phyloP scores from a whole-genome alignment of 2,113 vertebrate genomes.

The Sciurus niger region DNA sequence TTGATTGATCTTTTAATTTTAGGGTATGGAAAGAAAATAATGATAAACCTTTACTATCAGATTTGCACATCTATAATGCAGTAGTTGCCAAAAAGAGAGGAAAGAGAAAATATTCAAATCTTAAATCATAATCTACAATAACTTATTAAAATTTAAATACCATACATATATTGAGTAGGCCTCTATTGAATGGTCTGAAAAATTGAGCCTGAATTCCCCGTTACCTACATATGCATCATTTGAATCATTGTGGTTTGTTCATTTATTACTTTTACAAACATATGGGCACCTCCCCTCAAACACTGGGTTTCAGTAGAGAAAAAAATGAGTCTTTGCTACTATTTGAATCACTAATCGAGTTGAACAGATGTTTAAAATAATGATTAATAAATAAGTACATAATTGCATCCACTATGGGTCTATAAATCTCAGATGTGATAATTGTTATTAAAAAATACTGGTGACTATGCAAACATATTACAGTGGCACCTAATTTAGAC shows the following conservation, averaged over 20 bases:
- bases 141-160: background rate
- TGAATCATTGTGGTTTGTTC: background rate
- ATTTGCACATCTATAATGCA: background rate
- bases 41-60: background rate
- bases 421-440: background rate
- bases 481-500: background rate
- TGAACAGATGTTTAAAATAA: background rate
- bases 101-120: too few species aligned
- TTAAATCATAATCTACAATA: background rate
- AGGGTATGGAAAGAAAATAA: background rate
- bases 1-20: background rate
- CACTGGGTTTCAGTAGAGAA: background rate
- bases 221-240: background rate
- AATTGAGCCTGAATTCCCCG: background rate
- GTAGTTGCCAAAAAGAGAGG: background rate
- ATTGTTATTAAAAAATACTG: background rate
- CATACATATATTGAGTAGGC: background rate
- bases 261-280: background rate
- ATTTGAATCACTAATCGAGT: background rate
- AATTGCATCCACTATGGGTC: background rate
- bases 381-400: background rate
- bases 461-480: background rate
- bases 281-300: background rate
- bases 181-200: background rate
- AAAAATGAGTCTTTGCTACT: background rate